Base-by-base conservation (phyloP, 2,113 vertebrate species). In the Alectura lathami region DNA sequence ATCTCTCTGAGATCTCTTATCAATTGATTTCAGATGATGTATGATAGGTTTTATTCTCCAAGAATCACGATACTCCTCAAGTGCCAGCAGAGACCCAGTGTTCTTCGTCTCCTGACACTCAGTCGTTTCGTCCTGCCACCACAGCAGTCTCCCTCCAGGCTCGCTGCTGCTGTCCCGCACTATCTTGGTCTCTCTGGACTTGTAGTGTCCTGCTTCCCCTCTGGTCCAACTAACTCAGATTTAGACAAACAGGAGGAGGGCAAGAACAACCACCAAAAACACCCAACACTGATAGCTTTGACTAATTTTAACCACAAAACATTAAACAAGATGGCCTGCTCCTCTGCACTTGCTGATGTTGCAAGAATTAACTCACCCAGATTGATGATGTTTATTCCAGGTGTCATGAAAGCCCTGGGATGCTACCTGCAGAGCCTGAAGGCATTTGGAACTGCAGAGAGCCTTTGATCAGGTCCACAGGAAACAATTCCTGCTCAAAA, bases 1-100 rank as follows among this genome's bases (percentile, higher is more conserved):
- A 97, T 97, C 94, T 96, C 51, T 78, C 69, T 0, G 5, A 74
- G 81, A 96, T 97, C 89, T 93, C 92, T 96, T 96, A 97, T 94
- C 95, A 97, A 87, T 95, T 96, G 94, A 97, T 96, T 96, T 95
- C 4, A 27, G 60, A 66, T 97, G 95, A 98, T 93, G 92, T 86
- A 97, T 64, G 72, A n/a, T 89, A 63, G 75, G 57, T 96, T 96
- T 97, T 96, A 94, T 95, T 96, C 84, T 91, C 77, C 59, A 90
- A 95, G 94, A 97, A 95, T 94, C 92, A 95, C 3, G 14, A 92
- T 63, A 88, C 89, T 56, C 79, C 93, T 97, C 36, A 2, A 93
- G 7, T 69, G 80, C 67, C 88, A 96, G 79, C 77, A 86, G 73
- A 97, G 68, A 91, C 47, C 57, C n/a, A 94, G 36, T 83, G 69